Conservation (phyloP, 2,797 vertebrate species). For the Typhlichthys subterraneus region DNA sequence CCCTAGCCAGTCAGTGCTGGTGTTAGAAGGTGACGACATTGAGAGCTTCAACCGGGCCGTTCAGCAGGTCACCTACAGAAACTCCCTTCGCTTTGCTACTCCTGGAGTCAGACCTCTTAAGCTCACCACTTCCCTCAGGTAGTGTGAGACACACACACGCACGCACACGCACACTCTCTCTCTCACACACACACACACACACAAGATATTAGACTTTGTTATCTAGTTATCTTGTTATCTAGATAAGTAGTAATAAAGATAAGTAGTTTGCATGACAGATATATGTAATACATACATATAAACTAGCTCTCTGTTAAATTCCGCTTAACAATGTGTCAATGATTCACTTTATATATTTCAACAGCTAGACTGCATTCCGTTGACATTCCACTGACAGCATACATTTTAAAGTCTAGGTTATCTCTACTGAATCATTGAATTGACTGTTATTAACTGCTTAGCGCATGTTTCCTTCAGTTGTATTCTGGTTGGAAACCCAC, state of each 20-base stretch:
- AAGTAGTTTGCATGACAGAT: background rate
- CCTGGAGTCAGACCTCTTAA: slow-evolving; percentile 93
- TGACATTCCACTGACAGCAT: no score
- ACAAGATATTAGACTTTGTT: background rate
- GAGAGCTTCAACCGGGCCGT: slow-evolving; percentile 97
- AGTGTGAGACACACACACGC: slow-evolving; percentile 14
- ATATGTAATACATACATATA: background rate
- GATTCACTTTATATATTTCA: no score
- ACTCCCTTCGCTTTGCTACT: slow-evolving; percentile 94
- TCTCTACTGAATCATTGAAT: no score
- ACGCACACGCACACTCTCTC: background rate
- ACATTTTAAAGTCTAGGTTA: no score
- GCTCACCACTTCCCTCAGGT: slow-evolving; percentile 93
- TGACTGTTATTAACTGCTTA: no score
- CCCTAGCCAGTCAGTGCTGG: slow-evolving; percentile 94
- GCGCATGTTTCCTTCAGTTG: no score
- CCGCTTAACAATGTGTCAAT: no score
- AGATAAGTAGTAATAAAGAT: background rate
- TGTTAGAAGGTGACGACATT: slow-evolving; percentile 95
- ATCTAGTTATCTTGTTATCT: no score
- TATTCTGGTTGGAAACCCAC: no score
- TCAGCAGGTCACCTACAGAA: slow-evolving; percentile 97
- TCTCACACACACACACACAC: background rate
- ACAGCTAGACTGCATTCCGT: no score
- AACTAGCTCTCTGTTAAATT: no score